Evolutionary conservation across 1,140 invertebrate species (phyloP).

Genomic region (Pogonomyrmex barbatus): DNA sequence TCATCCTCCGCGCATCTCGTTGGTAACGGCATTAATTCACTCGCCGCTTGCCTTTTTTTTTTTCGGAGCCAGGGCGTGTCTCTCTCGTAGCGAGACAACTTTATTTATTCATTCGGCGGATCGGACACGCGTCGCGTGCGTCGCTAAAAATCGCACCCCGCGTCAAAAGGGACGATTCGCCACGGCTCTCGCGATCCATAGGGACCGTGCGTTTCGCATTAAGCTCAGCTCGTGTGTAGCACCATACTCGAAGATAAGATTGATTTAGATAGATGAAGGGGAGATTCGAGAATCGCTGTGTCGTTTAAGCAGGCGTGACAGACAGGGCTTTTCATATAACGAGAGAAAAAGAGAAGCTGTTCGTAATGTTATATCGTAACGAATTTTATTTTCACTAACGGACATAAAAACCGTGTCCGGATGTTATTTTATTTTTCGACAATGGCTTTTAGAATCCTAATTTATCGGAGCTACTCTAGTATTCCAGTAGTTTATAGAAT

Average conservation of each 20-base stretch:
- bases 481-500: neutral
- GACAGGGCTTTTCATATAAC: slow-evolving; percentile 1
- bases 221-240: slow-evolving; percentile 15
- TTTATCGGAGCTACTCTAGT: neutral
- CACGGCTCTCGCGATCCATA: slow-evolving; percentile 61
- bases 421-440: slow-evolving; percentile 1
- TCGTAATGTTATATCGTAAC: neutral
- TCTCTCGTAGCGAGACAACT: slow-evolving; percentile 70
- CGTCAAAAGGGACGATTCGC: slow-evolving; percentile 66
- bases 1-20: slow-evolving; percentile 17
- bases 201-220: slow-evolving; percentile 24
- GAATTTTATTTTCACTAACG: slow-evolving; percentile 28
- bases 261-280: slow-evolving; percentile 39
- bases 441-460: neutral
- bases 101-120: slow-evolving; percentile 79
- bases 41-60: slow-evolving; percentile 4
- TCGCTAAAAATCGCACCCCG: slow-evolving; percentile 60
- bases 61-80: slow-evolving; percentile 28
- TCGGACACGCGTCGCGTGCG: slow-evolving; percentile 75
- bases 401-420: neutral
- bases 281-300: slow-evolving; percentile 18
- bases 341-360: neutral
- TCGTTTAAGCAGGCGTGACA: slow-evolving; percentile 61
- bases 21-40: slow-evolving; percentile 43
- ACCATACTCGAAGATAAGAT: slow-evolving; percentile 47